Percentiles rank a stretch among this genome's conserved stretches.
Conservation (phyloP, 2,888 invertebrate genomes). For the Laspeyria flexula region DNA sequence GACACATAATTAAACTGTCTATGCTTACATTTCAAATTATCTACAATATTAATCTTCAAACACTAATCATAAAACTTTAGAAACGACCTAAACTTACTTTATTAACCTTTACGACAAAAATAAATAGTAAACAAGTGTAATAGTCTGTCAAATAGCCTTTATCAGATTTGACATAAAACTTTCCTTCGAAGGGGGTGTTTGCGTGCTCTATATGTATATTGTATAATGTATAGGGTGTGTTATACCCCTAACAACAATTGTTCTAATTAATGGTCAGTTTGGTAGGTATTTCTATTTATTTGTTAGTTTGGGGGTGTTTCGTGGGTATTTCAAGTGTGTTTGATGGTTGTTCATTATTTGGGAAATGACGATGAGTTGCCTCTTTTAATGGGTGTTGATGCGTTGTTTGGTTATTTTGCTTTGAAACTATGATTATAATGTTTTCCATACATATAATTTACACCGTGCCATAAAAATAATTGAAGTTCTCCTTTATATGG, state of each 20-base stretch:
- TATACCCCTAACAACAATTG: conserved; percentile 68
- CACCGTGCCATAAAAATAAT: no score
- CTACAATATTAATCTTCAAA: conserved; percentile 34
- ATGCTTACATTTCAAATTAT: no score
- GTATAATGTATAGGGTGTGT: conserved; percentile 29
- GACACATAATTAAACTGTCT: no score
- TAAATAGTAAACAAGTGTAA: conserved; percentile 43
- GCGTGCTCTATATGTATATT: conserved; percentile 59
- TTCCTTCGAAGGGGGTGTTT: conserved; percentile 4
- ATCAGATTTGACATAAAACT: conserved; percentile 39
- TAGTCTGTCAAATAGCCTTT: conserved; percentile 38
- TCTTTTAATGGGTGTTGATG: not conserved
- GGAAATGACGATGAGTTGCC: conserved; percentile 11
- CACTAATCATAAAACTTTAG: conserved; percentile 30
- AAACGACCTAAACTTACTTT: conserved; percentile 27
- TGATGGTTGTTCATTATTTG: conserved; percentile 27
- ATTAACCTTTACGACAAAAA: conserved; percentile 43
- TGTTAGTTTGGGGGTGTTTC: conserved; percentile 50
- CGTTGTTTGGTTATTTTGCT: not conserved
- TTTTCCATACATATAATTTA: no score
- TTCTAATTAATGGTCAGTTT: conserved; percentile 76
- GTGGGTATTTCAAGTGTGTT: conserved; percentile 34
- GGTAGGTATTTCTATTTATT: conserved; percentile 55
- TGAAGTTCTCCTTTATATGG: no score
- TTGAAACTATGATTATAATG: not conserved